Evolutionary conservation across 2,888 invertebrate genomes (phyloP).

Genomic region (Melikaiella ostensackeni): DNA sequence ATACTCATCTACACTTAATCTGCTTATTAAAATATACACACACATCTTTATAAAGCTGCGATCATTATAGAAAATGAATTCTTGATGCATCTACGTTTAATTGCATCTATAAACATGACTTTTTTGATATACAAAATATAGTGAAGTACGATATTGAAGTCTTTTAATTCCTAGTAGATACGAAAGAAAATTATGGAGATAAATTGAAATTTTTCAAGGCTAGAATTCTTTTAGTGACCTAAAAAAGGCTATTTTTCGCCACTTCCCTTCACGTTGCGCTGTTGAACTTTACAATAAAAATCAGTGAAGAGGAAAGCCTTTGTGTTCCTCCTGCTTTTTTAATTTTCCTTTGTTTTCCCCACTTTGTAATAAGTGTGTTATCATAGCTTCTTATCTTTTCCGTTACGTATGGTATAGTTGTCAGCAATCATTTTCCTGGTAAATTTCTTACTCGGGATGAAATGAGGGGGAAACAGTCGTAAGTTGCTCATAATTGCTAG

Average conservation of each 20-base stretch:
- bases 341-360: background rate
- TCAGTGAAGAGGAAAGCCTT: slow-evolving; percentile 22
- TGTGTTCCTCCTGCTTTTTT: background rate
- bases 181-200: background rate
- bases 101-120: slow-evolving; percentile 4
- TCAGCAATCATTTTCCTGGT: slow-evolving; percentile 14
- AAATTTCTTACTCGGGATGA: slow-evolving; percentile 38
- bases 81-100: background rate
- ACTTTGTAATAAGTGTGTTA: background rate
- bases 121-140: background rate
- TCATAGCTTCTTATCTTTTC: slow-evolving; percentile 9
- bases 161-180: background rate
- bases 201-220: background rate
- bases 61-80: slow-evolving; percentile 8
- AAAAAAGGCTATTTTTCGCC: background rate
- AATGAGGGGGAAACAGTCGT: slow-evolving; percentile 33
- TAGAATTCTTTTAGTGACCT: background rate
- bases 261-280: background rate
- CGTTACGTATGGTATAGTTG: slow-evolving; percentile 19
- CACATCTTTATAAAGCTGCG: background rate
- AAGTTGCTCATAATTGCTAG: slow-evolving; percentile 40
- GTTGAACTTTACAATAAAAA: slow-evolving; percentile 11
- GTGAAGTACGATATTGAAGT: background rate
- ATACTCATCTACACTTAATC: slow-evolving; percentile 13
- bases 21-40: slow-evolving; percentile 21